Base-by-base conservation (phyloP, 2,113 vertebrate genomes). In the Cinclus mexicanus region DNA sequence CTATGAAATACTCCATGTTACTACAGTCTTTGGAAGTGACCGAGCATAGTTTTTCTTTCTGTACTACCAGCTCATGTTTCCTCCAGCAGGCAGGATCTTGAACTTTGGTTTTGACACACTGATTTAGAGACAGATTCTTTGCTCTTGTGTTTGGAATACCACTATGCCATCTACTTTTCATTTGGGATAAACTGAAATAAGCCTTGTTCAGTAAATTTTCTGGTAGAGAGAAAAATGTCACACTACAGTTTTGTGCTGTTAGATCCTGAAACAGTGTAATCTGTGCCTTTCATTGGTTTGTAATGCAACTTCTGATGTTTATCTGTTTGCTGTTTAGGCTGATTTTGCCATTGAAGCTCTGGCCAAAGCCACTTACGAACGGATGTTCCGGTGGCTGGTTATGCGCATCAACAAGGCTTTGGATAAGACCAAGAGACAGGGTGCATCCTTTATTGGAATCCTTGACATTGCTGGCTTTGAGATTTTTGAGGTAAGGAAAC, bases 341-440 rank as follows among this genome's bases (percentile, higher is more conserved):
- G 99, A 99, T 97, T 99, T 99, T 87, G 99, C 99, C 17, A 99
- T 99, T 14, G 99, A 99, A 96, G 99, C 99, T 2, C 94, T 99
- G 97, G 99, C 99, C 82, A 99, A 99, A 97, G 99, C 99, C 96
- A 99, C 99, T 3, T 99, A 99, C 0, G 99, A 99, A 49, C 98
- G 99, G 50, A 99, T 99, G 99, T 99, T 99, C 98, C 99, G 99
- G 81, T 99, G 99, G 99, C 98, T 99, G 39, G 99, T 99, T 64
- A 98, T 99, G 98, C 99, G 99, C 52, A 99, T 99, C 98, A 99
- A 99, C 98, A 99, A 99, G 94, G 99, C 99, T 4, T 95, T 99
- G 96, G 99, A 99, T 97, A 99, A 99, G 97, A 99, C 99, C 95
- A 99, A 99, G 96, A 97, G 99, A 49, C 99, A 99, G 97, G 99